Evolutionary conservation across 2,797 vertebrate genomes (phyloP).

Genomic region (Mormyrops attenuatus): DNA sequence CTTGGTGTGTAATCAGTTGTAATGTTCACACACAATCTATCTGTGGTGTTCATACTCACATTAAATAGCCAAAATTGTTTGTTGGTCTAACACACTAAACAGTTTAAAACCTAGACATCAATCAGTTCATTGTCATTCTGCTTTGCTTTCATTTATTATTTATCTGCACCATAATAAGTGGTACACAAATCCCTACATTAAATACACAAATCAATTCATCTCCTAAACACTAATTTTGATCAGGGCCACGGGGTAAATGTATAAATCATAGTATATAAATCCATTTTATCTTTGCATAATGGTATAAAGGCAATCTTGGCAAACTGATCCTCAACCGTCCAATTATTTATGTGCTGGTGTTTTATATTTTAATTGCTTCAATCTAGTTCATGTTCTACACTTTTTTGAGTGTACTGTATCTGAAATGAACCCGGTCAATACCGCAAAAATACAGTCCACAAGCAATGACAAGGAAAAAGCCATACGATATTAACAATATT

Average conservation of each 20-base stretch:
- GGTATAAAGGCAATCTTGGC: not conserved
- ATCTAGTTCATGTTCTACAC: not conserved
- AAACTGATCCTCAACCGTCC: not conserved
- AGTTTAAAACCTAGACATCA: not conserved
- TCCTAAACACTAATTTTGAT: not conserved
- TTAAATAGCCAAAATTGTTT: not conserved
- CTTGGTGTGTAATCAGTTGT: not conserved
- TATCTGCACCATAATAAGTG: not conserved
- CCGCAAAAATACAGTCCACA: not conserved
- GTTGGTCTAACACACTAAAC: not conserved
- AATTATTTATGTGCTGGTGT: not conserved
- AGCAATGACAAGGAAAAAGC: not conserved
- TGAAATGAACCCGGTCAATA: not conserved
- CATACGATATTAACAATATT: not conserved
- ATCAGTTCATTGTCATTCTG: not conserved
- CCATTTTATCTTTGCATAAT: not conserved
- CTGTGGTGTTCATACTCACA: not conserved
- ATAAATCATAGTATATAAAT: not conserved
- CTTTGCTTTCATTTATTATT: not conserved
- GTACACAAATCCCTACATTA: not conserved
- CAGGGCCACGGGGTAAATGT: not conserved
- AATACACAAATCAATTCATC: not conserved
- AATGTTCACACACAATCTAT: not conserved
- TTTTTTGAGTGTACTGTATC: not conserved
- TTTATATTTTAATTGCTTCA: not conserved